These are phyloP conservation scores for Sterrhoptilus dennistouni DNA, from an alignment of 2,113 vertebrate species.

Conservation along the genomic window DNA sequence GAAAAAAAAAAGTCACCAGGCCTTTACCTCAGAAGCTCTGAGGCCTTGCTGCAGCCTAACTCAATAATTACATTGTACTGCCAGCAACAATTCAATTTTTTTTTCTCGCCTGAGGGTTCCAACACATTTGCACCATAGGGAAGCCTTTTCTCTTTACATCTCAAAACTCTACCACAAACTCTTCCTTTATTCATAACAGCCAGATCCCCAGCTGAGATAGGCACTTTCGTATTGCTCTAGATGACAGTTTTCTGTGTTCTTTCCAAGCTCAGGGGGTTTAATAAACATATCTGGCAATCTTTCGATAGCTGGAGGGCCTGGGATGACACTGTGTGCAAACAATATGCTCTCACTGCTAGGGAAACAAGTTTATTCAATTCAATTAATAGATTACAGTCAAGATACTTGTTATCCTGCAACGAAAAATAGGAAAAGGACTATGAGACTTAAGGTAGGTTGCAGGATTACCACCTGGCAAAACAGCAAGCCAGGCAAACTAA, in stretches of 20 bases:
- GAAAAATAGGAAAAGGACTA: conserved; percentile 75
- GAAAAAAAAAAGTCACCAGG: conserved; percentile 25
- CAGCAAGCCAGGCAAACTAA: conserved; percentile 18
- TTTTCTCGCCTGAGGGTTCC: conserved; percentile 80
- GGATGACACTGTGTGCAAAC: conserved; percentile 94
- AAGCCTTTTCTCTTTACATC: conserved; percentile 83
- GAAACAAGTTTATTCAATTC: conserved; percentile 98
- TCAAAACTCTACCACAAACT: conserved; percentile 84
- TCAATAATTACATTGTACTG: conserved; percentile 80
- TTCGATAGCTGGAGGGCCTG: conserved; percentile 85
- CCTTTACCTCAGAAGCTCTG: conserved; percentile 67
- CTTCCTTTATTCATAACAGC: conserved; percentile 88
- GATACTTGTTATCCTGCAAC: conserved; percentile 87
- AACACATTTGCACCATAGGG: conserved; percentile 87
- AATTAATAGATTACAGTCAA: conserved; percentile 95
- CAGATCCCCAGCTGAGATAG: conserved; percentile 89
- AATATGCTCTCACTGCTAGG: conserved; percentile 83
- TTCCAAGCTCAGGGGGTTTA: conserved; percentile 89
- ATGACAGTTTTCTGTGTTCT: conserved; percentile 90
- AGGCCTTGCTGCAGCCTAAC: conserved; percentile 71
- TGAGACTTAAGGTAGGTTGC: conserved; percentile 74
- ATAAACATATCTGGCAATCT: conserved; percentile 99
- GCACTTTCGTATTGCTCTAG: conserved; percentile 85
- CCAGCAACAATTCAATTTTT: conserved; percentile 83
- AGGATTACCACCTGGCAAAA: conserved; percentile 70